These are phyloP conservation scores for Palythoa grandiflora DNA, from an alignment of 92 coral and sea anemone genomes.

Conservation along the genomic window DNA sequence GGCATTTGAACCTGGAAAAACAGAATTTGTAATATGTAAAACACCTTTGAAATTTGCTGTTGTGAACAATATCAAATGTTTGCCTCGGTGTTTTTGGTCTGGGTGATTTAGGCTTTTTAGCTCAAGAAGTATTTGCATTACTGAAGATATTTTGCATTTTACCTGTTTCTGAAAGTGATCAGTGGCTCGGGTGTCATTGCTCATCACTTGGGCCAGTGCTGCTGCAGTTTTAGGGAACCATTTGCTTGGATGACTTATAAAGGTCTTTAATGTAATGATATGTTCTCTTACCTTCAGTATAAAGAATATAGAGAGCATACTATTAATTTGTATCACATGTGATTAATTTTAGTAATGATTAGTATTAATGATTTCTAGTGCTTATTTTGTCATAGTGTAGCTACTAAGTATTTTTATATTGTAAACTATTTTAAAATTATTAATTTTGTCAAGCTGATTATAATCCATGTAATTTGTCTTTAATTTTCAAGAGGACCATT, in stretches of 20 bases:
- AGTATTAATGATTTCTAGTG: not conserved
- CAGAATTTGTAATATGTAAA: not conserved
- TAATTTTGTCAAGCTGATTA: not conserved
- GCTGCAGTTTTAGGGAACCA: not conserved
- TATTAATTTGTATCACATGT: not conserved
- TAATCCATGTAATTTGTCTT: not conserved
- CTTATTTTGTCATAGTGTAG: not conserved
- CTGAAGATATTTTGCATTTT: not conserved
- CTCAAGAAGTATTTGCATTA: not conserved
- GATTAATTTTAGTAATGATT: not conserved
- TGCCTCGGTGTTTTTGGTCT: not conserved
- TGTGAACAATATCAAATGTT: not conserved
- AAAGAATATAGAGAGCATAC: not conserved
- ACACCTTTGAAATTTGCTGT: not conserved
- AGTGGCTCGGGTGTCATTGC: not conserved
- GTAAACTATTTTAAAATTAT: not conserved
- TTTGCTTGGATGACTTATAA: not conserved
- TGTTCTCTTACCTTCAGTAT: not conserved
- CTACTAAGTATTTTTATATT: not conserved
- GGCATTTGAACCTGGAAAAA: constrained; percentile 6
- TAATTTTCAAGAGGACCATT: not conserved
- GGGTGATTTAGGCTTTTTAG: not conserved
- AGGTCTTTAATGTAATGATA: not conserved
- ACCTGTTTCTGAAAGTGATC: not conserved
- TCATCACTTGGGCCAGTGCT: not conserved